A percentile compares a stretch with the other conserved stretches of the same genome.
Evolutionary conservation across 2,888 invertebrate species (phyloP).

Genomic region (Rhopalosiphum nymphaeae): DNA sequence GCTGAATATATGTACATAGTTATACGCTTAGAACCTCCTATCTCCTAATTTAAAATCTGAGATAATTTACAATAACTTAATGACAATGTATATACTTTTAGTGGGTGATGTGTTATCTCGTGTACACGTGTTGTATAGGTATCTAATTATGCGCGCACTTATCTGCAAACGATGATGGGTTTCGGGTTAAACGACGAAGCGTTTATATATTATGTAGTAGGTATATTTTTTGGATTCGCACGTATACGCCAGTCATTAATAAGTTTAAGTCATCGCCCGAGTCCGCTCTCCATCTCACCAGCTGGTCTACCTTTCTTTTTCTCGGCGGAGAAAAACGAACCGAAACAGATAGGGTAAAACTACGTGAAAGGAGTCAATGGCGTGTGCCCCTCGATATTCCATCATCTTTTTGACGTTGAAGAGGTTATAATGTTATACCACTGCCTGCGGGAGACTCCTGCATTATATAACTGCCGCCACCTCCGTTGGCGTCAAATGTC

Average conservation of each 20-base stretch:
- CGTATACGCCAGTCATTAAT: slow-evolving; percentile 22
- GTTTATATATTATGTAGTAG: background rate
- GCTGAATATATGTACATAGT: background rate
- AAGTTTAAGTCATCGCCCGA: slow-evolving; percentile 30
- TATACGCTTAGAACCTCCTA: background rate
- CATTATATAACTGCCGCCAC: slow-evolving; percentile 39
- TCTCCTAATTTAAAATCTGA: background rate
- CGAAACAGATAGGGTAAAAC: slow-evolving; percentile 51
- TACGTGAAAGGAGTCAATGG: slow-evolving; percentile 63
- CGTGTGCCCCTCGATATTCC: slow-evolving; percentile 63
- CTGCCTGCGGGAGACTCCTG: slow-evolving; percentile 29
- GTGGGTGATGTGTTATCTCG: background rate
- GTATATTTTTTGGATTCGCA: background rate
- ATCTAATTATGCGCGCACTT: background rate
- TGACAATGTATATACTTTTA: background rate
- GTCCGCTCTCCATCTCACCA: background rate
- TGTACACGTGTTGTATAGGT: background rate
- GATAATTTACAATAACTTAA: background rate
- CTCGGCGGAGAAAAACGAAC: slow-evolving; percentile 37
- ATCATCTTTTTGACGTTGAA: slow-evolving; percentile 65
- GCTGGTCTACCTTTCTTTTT: background rate
- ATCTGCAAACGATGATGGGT: slow-evolving; percentile 14
- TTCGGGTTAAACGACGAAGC: slow-evolving; percentile 44
- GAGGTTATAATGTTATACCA: slow-evolving; percentile 60
- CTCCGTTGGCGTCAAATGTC: slow-evolving; percentile 63